phyloP scores from a whole-genome alignment of 2,113 vertebrate genomes.

The Syrmaticus mikado region DNA sequence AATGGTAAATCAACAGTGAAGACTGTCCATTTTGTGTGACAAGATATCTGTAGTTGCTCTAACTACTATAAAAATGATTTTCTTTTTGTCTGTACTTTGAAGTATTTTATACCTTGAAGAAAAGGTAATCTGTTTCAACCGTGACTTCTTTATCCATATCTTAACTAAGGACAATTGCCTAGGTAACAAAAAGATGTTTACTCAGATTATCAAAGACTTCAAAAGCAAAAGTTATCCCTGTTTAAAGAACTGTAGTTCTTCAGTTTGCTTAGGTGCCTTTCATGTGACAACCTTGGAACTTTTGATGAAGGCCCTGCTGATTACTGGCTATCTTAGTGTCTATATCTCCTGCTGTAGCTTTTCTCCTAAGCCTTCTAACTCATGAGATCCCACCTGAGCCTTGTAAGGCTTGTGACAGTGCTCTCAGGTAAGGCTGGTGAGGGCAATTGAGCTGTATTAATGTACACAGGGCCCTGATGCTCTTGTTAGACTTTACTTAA shows the following conservation, averaged over 20 bases:
- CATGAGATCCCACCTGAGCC: neutral
- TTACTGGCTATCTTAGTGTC: neutral
- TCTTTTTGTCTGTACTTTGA: neutral
- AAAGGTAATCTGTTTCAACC: neutral
- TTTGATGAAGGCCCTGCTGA: neutral
- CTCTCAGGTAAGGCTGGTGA: neutral
- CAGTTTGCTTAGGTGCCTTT: neutral
- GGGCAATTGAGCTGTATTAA: neutral
- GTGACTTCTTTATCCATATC: neutral
- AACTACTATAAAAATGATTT: neutral
- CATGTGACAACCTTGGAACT: neutral
- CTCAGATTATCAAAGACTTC: neutral
- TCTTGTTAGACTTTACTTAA: neutral
- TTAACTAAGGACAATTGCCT: neutral
- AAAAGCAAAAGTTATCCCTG: neutral
- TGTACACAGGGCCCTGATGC: rapidly evolving
- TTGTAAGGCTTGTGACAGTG: neutral
- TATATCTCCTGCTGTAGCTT: neutral
- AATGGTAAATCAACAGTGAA: neutral
- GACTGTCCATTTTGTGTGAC: neutral
- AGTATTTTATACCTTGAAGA: neutral
- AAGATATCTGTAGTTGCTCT: neutral
- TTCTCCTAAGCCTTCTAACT: neutral
- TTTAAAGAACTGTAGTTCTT: neutral
- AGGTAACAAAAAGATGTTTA: neutral